These are phyloP conservation scores for Anas acuta DNA, from an alignment of 2,797 vertebrate species.

Conservation along the genomic window DNA sequence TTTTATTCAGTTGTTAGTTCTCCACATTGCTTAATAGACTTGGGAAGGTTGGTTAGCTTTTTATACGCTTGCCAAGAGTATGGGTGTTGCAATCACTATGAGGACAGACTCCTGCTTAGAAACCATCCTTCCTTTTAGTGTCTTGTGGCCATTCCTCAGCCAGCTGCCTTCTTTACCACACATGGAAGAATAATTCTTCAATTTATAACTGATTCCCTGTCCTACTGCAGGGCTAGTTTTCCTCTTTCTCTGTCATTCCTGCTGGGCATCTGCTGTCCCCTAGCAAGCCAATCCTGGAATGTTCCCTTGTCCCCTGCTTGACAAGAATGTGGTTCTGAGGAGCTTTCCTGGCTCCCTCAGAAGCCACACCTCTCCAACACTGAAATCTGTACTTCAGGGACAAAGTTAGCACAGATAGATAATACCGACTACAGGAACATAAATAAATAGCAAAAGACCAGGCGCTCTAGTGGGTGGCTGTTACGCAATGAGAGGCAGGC, in stretches of 20 bases:
- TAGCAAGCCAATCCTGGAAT: background rate
- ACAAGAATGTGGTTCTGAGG: background rate
- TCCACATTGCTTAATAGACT: background rate
- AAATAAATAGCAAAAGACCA: background rate
- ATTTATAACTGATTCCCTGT: background rate
- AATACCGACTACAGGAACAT: background rate
- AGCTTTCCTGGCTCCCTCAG: background rate
- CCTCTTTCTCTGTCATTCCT: background rate
- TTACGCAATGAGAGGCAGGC: accelerated
- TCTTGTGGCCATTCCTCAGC: background rate
- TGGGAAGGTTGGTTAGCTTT: background rate
- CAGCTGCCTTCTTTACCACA: background rate
- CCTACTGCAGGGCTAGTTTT: background rate
- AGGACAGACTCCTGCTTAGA: background rate
- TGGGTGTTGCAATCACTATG: background rate
- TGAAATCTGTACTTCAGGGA: background rate
- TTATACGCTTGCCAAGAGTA: background rate
- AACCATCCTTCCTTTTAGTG: background rate
- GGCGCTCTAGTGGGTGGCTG: background rate
- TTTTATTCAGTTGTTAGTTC: background rate
- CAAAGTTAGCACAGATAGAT: background rate
- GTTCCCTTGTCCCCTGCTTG: background rate
- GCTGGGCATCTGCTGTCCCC: background rate
- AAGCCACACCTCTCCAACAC: background rate
- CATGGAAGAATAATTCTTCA: background rate